Percentiles rank a stretch among this genome's conserved stretches.
Conservation (phyloP, 2,797 vertebrate genomes). For the Thamnophis elegans region DNA sequence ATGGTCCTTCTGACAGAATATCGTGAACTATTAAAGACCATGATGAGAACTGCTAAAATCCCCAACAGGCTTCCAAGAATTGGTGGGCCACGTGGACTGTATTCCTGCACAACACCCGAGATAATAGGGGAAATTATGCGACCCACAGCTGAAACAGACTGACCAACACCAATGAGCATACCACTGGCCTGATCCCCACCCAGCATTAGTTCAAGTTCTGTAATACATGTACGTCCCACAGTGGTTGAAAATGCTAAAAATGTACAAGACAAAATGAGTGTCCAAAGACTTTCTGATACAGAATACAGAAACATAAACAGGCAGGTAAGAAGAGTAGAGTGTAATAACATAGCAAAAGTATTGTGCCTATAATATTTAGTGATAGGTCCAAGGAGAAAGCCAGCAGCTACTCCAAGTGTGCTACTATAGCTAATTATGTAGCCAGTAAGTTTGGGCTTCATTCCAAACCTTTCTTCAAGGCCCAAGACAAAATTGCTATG, state of each 20-base stretch:
- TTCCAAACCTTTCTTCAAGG: conserved; percentile 90
- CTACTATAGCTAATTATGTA: conserved; percentile 93
- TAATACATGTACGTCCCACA: conserved; percentile 88
- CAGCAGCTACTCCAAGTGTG: conserved; percentile 84
- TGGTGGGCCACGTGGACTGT: conserved; percentile 90
- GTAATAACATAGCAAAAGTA: conserved; percentile 79
- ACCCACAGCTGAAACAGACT: conserved; percentile 91
- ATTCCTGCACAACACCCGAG: conserved; percentile 88
- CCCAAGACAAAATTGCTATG: conserved; percentile 93
- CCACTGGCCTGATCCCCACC: conserved; percentile 84
- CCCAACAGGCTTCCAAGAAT: conserved; percentile 82
- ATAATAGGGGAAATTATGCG: conserved; percentile 87
- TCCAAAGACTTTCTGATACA: conserved; percentile 72
- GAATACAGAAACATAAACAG: conserved; percentile 82
- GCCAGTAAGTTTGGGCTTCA: conserved; percentile 84
- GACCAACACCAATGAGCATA: conserved; percentile 87
- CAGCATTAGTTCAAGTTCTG: conserved; percentile 85
- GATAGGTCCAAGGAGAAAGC: conserved; percentile 85
- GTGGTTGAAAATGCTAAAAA: conserved; percentile 90
- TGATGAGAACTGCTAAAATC: conserved; percentile 80
- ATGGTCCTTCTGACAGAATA: conserved; percentile 51
- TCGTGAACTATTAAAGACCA: conserved; percentile 79
- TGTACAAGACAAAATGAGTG: conserved; percentile 82
- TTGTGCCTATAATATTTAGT: conserved; percentile 80
- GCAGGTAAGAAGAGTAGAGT: conserved; percentile 84